Evolutionary conservation across 1,140 invertebrate species (phyloP), one percentile per base, ranked within the genome.

Genomic region (Achatina immaculata): DNA sequence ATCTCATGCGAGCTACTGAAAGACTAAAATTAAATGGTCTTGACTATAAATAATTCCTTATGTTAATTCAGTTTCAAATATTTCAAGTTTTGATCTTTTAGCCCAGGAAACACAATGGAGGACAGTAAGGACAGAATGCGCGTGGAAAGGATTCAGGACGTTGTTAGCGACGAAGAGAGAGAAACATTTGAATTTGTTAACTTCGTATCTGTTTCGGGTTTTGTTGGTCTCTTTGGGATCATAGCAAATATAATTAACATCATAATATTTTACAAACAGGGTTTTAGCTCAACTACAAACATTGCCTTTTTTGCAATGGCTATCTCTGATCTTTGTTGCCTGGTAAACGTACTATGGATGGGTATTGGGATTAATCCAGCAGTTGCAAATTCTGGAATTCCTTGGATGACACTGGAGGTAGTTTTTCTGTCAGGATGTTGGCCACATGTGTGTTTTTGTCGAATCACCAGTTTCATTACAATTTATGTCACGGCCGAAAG

Each of bases 391-490:
- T 19, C 21, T 4, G 3, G 21, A n/a, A 9, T 14, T 14, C 24
- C 21, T 11, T 58, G 11, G 11, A 58, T 58, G 4, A 11, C 7
- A 58, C 11, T 19, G 21, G 66, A 68, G 7, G 31, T 76, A 2
- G 9, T 34, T 2, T 65, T 42, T 21, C 38, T 66, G 1, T 4
- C 58, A 45, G 75, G 34, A 14, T 55, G 21, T 2, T 65, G 55
- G 55, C 62, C 42, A 6, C 55, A 66, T 66, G 28, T 28, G 16
- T 16, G 6, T 11, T 78, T 31, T 38, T 31, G 34, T 14, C 31
- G 75, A 6, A 78, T 58, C 28, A 65, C 75, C 6, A 43, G 55
- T 24, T 78, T 28, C 31, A 78, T 78, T 3, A 78, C 75, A 4
- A 58, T 58, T 4, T 78, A 36, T 40, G 28, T 78, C 4, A 78